Evolutionary conservation across 2,113 vertebrate genomes (phyloP).

Genomic region (Syngnathus scovelli): DNA sequence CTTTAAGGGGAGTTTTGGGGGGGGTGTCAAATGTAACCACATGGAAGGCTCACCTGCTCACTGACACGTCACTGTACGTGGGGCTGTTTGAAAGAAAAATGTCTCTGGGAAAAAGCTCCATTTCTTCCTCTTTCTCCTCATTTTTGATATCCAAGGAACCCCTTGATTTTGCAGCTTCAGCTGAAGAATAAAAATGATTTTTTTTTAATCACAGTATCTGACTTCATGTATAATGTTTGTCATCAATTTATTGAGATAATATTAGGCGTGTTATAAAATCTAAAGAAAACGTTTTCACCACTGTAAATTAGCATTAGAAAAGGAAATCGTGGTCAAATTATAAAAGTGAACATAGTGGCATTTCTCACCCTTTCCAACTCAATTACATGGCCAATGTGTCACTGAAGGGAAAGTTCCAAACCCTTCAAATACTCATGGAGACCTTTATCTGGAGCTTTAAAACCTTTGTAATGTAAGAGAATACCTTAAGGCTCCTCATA

Average conservation of each 20-base stretch:
- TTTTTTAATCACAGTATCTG: background rate
- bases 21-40: background rate
- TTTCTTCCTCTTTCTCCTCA: slow-evolving; percentile 18
- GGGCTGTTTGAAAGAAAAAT: slow-evolving; percentile 52
- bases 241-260: background rate
- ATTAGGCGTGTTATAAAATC: background rate
- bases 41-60: slow-evolving; percentile 65
- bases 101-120: background rate
- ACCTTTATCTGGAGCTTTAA: background rate
- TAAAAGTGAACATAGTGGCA: background rate
- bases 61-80: slow-evolving; percentile 59
- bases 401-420: no score
- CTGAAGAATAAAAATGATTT: slow-evolving; percentile 13
- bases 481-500: slow-evolving; percentile 26
- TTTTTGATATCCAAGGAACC: slow-evolving; percentile 4
- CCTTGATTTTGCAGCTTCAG: slow-evolving; percentile 18
- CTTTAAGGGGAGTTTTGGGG: background rate
- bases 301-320: background rate
- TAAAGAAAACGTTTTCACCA: background rate
- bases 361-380: background rate
- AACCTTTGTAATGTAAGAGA: background rate
- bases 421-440: background rate
- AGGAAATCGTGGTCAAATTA: no score
- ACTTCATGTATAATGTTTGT: background rate
- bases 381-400: background rate